Conservation (phyloP, 2,888 invertebrate genomes). For the Axea sp. region DNA sequence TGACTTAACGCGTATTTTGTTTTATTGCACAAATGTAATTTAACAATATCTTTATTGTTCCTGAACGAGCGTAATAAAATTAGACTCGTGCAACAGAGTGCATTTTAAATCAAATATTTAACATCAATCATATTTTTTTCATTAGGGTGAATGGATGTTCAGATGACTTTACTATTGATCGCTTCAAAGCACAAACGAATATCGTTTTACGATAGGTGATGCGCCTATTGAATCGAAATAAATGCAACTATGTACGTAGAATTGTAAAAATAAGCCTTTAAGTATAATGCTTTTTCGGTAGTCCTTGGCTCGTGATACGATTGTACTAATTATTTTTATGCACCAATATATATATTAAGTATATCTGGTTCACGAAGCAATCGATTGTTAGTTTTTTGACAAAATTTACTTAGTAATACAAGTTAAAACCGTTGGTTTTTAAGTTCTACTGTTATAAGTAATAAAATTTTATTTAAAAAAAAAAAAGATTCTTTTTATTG, state of each 20-base stretch:
- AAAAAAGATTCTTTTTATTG: too few relatives aligned
- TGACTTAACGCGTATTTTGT: neutral
- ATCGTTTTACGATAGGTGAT: constrained; percentile 1
- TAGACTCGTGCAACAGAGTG: neutral
- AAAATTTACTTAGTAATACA: too few relatives aligned
- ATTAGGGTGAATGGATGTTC: constrained; percentile 6
- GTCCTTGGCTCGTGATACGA: too few relatives aligned
- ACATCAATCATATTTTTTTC: constrained; percentile 7
- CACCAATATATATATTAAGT: too few relatives aligned
- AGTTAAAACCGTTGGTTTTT: too few relatives aligned
- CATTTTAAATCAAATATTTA: constrained; percentile 1
- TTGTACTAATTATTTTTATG: too few relatives aligned
- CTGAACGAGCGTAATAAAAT: constrained; percentile 10
- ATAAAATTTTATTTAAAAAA: too few relatives aligned
- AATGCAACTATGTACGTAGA: neutral
- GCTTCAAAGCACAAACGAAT: neutral
- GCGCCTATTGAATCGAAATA: neutral
- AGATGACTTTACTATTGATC: constrained; percentile 20
- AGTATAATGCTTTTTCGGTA: too few relatives aligned
- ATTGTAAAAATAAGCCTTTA: neutral
- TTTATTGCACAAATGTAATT: constrained; percentile 28
- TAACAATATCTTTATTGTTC: constrained; percentile 20
- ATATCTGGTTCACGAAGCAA: too few relatives aligned
- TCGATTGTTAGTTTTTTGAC: too few relatives aligned
- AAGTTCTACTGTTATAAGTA: too few relatives aligned